phyloP scores from a whole-genome alignment of 2,888 invertebrate species.

The Euclidia mi region DNA sequence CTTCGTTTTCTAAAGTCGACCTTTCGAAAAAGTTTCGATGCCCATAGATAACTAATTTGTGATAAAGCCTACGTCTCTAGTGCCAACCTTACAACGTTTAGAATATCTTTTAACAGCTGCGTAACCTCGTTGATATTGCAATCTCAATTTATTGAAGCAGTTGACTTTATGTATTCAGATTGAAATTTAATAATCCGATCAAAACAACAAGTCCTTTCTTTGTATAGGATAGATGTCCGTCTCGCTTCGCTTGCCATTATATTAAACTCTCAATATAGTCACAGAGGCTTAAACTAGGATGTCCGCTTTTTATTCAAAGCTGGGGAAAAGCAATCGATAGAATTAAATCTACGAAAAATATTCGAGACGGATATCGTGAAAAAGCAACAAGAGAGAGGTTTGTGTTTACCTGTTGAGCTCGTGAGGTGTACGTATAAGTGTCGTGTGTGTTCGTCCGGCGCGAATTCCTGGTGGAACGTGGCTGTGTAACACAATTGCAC shows the following conservation, averaged over 20 bases:
- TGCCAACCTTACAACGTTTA: conserved; percentile 14
- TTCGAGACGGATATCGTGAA: conserved; percentile 34
- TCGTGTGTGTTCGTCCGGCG: conserved; percentile 22
- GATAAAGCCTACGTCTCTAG: conserved; percentile 33
- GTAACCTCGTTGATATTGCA: too few relatives aligned
- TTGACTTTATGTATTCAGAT: conserved; percentile 10
- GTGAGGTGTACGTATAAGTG: conserved; percentile 22
- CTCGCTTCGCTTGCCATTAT: too few relatives aligned
- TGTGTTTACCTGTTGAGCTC: conserved; percentile 63
- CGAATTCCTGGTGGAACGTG: conserved; percentile 10
- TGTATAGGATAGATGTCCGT: too few relatives aligned
- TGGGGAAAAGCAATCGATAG: conserved; percentile 15
- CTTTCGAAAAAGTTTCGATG: conserved; percentile 62
- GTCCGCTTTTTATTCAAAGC: conserved; percentile 10
- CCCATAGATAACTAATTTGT: conserved; percentile 59
- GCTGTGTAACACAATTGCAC: conserved; percentile 35
- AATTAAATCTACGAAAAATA: conserved; percentile 14
- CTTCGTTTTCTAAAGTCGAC: conserved; percentile 73
- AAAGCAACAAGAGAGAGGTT: conserved; percentile 42
- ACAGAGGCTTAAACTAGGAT: not conserved
- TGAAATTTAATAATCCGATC: conserved; percentile 14
- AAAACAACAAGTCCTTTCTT: too few relatives aligned
- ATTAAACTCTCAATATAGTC: too few relatives aligned
- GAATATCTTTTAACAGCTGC: conserved; percentile 5
- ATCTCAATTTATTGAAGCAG: too few relatives aligned